Conservation (phyloP, 2,797 vertebrate species). For the Protosalanx chinensis region DNA sequence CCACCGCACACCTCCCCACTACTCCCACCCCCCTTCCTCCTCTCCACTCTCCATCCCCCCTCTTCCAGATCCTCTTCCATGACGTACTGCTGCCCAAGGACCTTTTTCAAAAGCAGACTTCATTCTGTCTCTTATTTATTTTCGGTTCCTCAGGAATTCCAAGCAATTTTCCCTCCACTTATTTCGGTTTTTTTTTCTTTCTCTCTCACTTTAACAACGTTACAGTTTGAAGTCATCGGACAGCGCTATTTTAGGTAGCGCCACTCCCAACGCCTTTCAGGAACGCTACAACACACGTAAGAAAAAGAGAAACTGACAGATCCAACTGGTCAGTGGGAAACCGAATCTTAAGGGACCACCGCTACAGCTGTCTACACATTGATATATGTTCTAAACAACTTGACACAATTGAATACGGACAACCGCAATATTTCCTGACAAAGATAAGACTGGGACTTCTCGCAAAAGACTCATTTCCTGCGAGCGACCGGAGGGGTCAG, state of each 20-base stretch:
- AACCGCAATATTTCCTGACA: conserved; percentile 1
- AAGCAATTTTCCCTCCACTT: conserved; percentile 46
- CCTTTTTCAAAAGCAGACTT: conserved; percentile 49
- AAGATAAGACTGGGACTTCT: conserved; percentile 6
- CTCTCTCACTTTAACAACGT: background rate
- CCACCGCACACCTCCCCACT: conserved; percentile 39
- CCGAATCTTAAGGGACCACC: background rate
- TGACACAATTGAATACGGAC: background rate
- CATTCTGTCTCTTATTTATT: conserved; percentile 59
- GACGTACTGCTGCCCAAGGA: conserved; percentile 47
- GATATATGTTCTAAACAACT: background rate
- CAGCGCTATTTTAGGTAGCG: conserved; percentile 22
- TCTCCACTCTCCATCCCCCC: conserved; percentile 18
- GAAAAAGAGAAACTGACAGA: background rate
- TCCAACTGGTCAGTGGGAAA: background rate
- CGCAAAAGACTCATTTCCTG: conserved; percentile 40
- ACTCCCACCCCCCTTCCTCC: no score
- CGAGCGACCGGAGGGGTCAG: conserved; percentile 30
- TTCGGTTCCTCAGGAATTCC: conserved; percentile 58
- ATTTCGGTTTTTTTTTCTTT: conserved; percentile 37
- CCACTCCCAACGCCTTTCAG: background rate
- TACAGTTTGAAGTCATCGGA: conserved; percentile 24
- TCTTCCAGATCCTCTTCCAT: conserved; percentile 53
- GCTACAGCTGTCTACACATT: background rate
- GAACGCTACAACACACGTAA: background rate